A percentile compares a stretch with the other conserved stretches of the same genome.
Conservation (phyloP, 2,888 invertebrate species). For the Keiferia lycopersicella region DNA sequence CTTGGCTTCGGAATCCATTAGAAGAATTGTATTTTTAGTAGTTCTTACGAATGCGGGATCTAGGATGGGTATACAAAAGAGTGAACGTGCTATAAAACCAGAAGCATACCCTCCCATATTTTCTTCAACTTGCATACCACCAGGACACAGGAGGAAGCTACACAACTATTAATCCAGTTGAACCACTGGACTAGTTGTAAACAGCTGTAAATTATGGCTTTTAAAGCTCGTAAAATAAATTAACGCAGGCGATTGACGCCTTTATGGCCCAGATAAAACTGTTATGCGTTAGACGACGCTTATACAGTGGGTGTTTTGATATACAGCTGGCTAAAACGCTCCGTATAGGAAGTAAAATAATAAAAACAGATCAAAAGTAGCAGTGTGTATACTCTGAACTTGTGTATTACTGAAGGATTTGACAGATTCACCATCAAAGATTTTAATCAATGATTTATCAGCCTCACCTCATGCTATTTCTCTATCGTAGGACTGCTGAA, state of each 20-base stretch:
- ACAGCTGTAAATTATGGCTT: slow-evolving; percentile 73
- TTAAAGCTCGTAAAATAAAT: slow-evolving; percentile 73
- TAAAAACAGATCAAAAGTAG: too few relatives aligned
- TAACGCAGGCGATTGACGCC: slow-evolving; percentile 56
- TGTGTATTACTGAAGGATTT: too few relatives aligned
- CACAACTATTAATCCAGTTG: slow-evolving; percentile 19
- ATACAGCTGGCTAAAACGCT: neutral
- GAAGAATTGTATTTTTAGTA: too few relatives aligned
- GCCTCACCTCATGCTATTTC: too few relatives aligned
- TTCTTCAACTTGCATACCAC: slow-evolving; percentile 11
- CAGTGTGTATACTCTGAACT: too few relatives aligned
- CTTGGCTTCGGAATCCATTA: too few relatives aligned
- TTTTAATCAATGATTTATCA: too few relatives aligned
- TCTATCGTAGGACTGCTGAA: too few relatives aligned
- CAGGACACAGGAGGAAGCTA: slow-evolving; percentile 19
- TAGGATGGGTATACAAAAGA: too few relatives aligned
- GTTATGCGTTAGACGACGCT: slow-evolving; percentile 23
- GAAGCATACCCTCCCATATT: neutral
- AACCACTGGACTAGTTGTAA: slow-evolving; percentile 51
- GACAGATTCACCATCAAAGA: too few relatives aligned
- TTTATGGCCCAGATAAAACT: slow-evolving; percentile 58
- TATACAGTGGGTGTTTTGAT: slow-evolving; percentile 1
- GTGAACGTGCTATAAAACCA: too few relatives aligned
- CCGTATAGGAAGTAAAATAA: neutral
- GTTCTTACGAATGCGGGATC: too few relatives aligned